Base-by-base conservation (phyloP, 2,113 vertebrate genomes). In the Cyanoramphus novaezelandiae region DNA sequence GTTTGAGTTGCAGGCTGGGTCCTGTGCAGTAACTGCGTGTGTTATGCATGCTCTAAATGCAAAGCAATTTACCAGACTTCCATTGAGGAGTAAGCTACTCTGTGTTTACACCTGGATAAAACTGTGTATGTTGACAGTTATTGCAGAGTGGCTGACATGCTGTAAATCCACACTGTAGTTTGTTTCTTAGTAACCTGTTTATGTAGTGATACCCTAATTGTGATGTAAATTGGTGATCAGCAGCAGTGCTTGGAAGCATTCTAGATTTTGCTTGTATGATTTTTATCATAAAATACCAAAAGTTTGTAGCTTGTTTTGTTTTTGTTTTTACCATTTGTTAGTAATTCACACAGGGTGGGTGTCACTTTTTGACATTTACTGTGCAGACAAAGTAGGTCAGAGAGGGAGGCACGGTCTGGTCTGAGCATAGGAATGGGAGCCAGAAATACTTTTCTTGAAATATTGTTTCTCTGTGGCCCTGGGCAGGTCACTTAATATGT, bases 341-440 rank as follows among this genome's bases (percentile, higher is more conserved):
- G 65, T 91, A 87, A 90, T 87, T 93, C 80, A 69, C 77, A 12
- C 37, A 84, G 92, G 82, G 39, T 82, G 88, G 74, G 81, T 93
- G 90, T 96, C 86, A 85, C 37, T 96, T 88, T 84, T 79, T 92
- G 69, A 77, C 93, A 90, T 96, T 92, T 95, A 80, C 86, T 85
- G 77, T 93, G 88, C 93, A 94, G 90, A 95, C 92, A 92, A 96
- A 96, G 92, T 95, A 95, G 95, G 94, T 96, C 92, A 96, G 93
- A 69, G 35, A 82, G 86, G 72, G 83, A 95, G 88, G 62, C 72
- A 94, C 0, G 86, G 80, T 94, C 93, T 95, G 93, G 69, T 95
- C 96, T 94, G 88, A 93, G 90, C 90, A 87, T 4, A 93, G 93
- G 92, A 96, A 91, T 95, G 96, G 95, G 88, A 96, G 23, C 60